A percentile compares a stretch with the other conserved stretches of the same genome.
These are phyloP conservation scores for Chrysaora quinquecirrha DNA, from an alignment of 30 jellyfish, hydroid and myxozoan species.

Conservation along the genomic window DNA sequence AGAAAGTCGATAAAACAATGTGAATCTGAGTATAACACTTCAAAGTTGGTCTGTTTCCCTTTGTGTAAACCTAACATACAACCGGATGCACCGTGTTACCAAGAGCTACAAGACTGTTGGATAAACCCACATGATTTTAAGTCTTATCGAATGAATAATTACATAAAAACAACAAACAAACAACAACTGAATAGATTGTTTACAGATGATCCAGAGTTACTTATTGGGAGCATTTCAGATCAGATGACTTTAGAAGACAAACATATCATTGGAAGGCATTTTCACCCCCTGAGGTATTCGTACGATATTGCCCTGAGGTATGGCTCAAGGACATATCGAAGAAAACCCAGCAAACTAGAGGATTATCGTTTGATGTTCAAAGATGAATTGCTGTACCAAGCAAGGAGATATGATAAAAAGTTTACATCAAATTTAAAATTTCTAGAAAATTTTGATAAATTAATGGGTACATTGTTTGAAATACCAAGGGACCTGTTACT, in stretches of 20 bases:
- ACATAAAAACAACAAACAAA: conserved; percentile 19
- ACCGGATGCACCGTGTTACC: neutral
- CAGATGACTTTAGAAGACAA: neutral
- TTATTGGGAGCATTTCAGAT: conserved; percentile 15
- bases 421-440: neutral
- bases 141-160: neutral
- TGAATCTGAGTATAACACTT: neutral
- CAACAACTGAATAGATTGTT: conserved; percentile 34
- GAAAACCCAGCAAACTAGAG: no score
- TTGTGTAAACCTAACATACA: conserved; percentile 9
- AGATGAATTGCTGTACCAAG: no score
- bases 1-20: conserved; percentile 5
- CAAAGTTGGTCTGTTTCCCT: conserved; percentile 14
- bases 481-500: conserved; percentile 52
- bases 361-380: no score
- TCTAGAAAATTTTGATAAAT: conserved; percentile 9
- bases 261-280: conserved; percentile 26
- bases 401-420: neutral
- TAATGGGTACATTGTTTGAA: conserved; percentile 41
- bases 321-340: no score
- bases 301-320: conserved; percentile 22
- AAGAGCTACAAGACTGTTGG: conserved; percentile 34
- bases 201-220: conserved; percentile 32
- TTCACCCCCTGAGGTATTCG: conserved; percentile 54
- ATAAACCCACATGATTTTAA: conserved; percentile 30